Conservation (phyloP, 1,140 invertebrate genomes). For the Dolichoris vasculosae region DNA sequence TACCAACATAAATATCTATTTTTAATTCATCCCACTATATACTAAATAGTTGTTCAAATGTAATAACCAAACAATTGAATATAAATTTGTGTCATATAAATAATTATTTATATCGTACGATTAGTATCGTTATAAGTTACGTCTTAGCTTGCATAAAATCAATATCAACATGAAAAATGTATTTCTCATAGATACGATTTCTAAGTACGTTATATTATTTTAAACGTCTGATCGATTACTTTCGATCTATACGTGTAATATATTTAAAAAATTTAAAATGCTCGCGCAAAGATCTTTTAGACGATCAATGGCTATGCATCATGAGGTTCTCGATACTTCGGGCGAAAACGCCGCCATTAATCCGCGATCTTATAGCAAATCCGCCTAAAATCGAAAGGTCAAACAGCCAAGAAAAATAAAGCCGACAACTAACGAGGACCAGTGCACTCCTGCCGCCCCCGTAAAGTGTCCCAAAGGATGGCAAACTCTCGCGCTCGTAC, state of each 20-base stretch:
- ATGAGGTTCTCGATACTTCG: too few relatives aligned
- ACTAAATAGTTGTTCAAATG: neutral
- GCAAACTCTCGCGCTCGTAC: slow-evolving; percentile 12
- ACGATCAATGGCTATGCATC: neutral
- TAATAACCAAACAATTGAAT: neutral
- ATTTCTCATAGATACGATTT: neutral
- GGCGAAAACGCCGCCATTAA: neutral
- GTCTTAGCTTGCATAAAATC: neutral
- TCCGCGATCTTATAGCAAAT: neutral
- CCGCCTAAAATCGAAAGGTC: neutral
- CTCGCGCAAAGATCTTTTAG: neutral
- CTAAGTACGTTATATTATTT: neutral
- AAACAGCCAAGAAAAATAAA: neutral
- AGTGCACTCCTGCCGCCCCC: too few relatives aligned
- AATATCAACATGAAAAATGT: neutral
- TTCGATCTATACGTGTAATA: neutral
- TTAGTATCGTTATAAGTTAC: neutral
- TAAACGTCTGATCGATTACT: neutral
- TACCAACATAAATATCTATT: neutral
- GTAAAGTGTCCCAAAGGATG: slow-evolving; percentile 35
- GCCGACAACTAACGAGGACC: neutral
- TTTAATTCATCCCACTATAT: neutral
- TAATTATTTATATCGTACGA: neutral
- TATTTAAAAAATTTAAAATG: neutral
- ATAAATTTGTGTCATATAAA: neutral